Evolutionary conservation across 2,113 vertebrate genomes (phyloP), one percentile per base, ranked within the genome.

Genomic region (Scopus umbretta): DNA sequence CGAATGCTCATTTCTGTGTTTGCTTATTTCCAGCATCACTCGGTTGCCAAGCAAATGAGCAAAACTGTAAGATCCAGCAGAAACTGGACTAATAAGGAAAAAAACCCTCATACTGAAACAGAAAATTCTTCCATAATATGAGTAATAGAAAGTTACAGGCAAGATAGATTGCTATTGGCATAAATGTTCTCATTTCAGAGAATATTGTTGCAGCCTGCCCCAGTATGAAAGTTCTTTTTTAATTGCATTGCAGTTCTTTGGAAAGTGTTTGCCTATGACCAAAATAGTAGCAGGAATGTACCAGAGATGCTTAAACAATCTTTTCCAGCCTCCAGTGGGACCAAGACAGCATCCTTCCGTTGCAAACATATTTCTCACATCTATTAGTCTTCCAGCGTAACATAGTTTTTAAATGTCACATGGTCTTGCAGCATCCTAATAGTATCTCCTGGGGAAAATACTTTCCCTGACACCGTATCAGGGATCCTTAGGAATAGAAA

Each of bases 251-350:
- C 97, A 88, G 81, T 76, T 96, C 95, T 88, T 83, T 93, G 86
- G 74, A 67, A 97, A 95, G 95, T 92, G 75, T 96, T 95, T 97
- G 91, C 70, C 75, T 95, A 38, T 89, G 94, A 97, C 95, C 75
- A 96, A 96, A 98, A 97, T 97, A 98, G 97, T 93, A 96, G 74
- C 90, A 96, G 90, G 83, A 96, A 97, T 94, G 94, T 97, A 74
- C 67, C 68, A 97, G 91, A 92, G 92, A 80, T 90, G 76, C 92
- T 97, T 96, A 92, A 97, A 88, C 95, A 93, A 75, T 95, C 73
- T 92, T 96, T 95, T 92, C 72, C n/a, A 78, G 67, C 75, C 55
- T 97, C 97, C 92, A 80, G 59, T 90, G 97, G 96, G 96, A 98
- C 74, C 82, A 85, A 83, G 85, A n/a, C 95, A 94, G 66, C 79